phyloP scores from a whole-genome alignment of 35 echinoderm and acorn worm genomes.

The Acanthaster planci region DNA sequence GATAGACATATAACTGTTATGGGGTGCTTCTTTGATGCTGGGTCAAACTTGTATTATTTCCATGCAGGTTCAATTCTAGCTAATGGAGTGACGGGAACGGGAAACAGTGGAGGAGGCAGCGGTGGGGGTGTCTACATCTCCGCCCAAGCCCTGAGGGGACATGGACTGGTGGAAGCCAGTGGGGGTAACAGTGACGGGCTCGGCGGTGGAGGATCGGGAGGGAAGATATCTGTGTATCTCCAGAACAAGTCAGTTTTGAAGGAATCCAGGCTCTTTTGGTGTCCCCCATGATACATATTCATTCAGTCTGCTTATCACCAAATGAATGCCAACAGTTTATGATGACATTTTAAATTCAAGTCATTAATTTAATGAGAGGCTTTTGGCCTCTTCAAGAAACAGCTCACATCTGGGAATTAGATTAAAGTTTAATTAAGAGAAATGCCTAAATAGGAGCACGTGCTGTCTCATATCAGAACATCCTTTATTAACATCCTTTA shows the following conservation, averaged over 20 bases:
- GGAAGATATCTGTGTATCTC: conserved; percentile 67
- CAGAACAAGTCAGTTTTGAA: conserved; percentile 52
- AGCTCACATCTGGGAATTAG: too few species aligned
- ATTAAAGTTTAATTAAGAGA: too few species aligned
- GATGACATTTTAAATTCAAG: too few species aligned
- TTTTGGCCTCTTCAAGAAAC: too few species aligned
- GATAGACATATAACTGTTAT: not conserved
- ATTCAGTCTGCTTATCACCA: too few species aligned
- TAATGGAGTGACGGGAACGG: conserved; percentile 53
- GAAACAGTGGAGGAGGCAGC: conserved; percentile 74
- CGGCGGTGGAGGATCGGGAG: conserved; percentile 78
- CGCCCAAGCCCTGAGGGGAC: conserved; percentile 42
- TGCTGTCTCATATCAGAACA: too few species aligned
- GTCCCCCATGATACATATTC: too few species aligned
- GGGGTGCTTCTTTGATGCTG: not conserved
- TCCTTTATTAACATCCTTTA: too few species aligned
- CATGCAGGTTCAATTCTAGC: conserved; percentile 53
- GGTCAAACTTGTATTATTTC: not conserved
- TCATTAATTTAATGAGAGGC: too few species aligned
- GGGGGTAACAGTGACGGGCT: conserved; percentile 53
- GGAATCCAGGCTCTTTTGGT: too few species aligned
- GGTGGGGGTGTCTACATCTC: conserved; percentile 46
- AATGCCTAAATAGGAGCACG: too few species aligned
- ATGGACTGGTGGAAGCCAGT: conserved; percentile 56
- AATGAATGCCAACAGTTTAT: too few species aligned